Percentiles rank a stretch among this genome's conserved stretches.
Conservation (phyloP, 2,797 vertebrate species). For the Gymnopithys bicolor region DNA sequence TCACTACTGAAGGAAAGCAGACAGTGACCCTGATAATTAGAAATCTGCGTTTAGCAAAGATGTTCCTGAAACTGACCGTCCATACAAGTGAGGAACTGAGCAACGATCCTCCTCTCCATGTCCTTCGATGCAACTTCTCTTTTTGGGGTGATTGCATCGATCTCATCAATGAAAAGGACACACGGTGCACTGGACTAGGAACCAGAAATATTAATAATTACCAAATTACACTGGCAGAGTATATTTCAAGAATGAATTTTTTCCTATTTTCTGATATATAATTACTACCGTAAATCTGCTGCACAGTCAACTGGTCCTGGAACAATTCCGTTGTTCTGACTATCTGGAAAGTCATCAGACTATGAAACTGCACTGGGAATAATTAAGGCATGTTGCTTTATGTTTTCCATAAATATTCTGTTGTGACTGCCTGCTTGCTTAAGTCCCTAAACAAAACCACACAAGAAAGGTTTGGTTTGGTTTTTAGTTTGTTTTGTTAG, state of each 20-base stretch:
- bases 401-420: background rate
- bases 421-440: background rate
- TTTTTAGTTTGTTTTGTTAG: background rate
- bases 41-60: background rate
- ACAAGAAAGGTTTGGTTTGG: background rate
- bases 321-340: background rate
- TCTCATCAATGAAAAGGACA: constrained; percentile 95
- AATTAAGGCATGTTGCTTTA: background rate
- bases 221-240: background rate
- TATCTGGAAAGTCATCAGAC: background rate
- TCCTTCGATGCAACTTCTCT: constrained; percentile 96
- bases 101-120: constrained; percentile 98
- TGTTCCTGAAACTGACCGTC: constrained; percentile 83
- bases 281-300: background rate
- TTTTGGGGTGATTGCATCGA: constrained; percentile 94
- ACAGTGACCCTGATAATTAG: background rate
- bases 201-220: background rate
- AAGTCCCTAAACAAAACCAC: background rate
- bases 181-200: constrained; percentile 88
- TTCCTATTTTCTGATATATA: background rate
- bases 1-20: background rate
- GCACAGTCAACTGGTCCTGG: background rate
- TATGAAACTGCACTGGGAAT: background rate
- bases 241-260: background rate
- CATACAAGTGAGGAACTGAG: constrained; percentile 96